Evolutionary conservation across 2,888 invertebrate species (phyloP).

Genomic region (Scaptomyza cyrtandrae): DNA sequence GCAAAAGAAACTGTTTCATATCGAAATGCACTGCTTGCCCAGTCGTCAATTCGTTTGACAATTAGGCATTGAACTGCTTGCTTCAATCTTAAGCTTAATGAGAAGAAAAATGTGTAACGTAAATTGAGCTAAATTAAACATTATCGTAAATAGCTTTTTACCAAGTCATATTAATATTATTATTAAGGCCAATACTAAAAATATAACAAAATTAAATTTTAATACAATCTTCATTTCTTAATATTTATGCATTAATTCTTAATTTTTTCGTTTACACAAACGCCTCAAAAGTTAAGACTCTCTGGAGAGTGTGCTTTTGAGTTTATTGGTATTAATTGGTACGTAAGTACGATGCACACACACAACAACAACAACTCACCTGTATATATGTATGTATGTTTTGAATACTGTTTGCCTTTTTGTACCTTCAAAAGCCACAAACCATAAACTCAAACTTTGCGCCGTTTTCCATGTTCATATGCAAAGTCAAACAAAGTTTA

Average conservation of each 20-base stretch:
- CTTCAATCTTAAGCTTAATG: too few relatives aligned
- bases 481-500: constrained; percentile 32
- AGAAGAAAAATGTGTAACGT: too few relatives aligned
- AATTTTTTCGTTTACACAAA: neutral
- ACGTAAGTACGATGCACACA: constrained; percentile 46
- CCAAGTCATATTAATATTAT: too few relatives aligned
- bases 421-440: neutral
- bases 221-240: too few relatives aligned
- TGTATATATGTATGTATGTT: neutral
- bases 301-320: constrained; percentile 24
- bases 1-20: neutral
- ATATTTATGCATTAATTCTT: neutral
- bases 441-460: constrained; percentile 11
- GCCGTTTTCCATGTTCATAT: constrained; percentile 7
- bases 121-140: too few relatives aligned
- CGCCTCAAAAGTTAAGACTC: constrained; percentile 30
- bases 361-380: constrained; percentile 34
- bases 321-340: constrained; percentile 75
- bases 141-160: too few relatives aligned
- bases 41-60: neutral
- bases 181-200: too few relatives aligned
- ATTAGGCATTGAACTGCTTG: too few relatives aligned
- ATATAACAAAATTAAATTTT: too few relatives aligned
- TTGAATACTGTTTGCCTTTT: constrained; percentile 2
- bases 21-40: neutral